Evolutionary conservation across 2,113 vertebrate species (phyloP).

Genomic region (Sminthopsis crassicaudata): DNA sequence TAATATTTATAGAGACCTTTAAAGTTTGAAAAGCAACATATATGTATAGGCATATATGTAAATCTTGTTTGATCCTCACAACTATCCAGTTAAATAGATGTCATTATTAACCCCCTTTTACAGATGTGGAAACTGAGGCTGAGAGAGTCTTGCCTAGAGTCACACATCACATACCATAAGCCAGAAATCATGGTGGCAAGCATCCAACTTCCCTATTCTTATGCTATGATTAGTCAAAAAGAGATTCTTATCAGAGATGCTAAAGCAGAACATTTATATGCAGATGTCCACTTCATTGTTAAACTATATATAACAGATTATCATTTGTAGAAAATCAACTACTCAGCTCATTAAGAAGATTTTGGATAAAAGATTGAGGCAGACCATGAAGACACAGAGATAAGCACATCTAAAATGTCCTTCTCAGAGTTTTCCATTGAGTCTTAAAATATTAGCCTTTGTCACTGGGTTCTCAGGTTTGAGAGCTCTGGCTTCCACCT

Average conservation of each 20-base stretch:
- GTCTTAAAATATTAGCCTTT: neutral
- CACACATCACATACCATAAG: neutral
- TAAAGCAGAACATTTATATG: neutral
- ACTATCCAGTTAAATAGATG: neutral
- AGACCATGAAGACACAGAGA: neutral
- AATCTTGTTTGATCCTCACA: neutral
- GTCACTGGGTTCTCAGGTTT: neutral
- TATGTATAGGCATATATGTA: neutral
- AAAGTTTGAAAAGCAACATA: neutral
- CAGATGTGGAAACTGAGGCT: neutral
- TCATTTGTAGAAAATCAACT: neutral
- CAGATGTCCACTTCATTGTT: neutral
- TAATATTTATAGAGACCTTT: neutral
- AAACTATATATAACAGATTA: neutral
- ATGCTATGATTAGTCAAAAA: neutral
- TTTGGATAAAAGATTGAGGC: neutral
- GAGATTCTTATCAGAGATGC: neutral
- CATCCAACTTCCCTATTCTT: neutral
- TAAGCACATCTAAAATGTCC: neutral
- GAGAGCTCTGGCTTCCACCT: neutral
- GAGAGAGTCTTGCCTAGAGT: neutral
- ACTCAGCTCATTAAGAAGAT: neutral
- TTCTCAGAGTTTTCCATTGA: neutral
- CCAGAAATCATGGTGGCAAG: neutral
- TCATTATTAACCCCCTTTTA: neutral